A percentile compares a stretch with the other conserved stretches of the same genome.
Conservation (phyloP, 1,140 invertebrate genomes). For the Probaryconus sp. region DNA sequence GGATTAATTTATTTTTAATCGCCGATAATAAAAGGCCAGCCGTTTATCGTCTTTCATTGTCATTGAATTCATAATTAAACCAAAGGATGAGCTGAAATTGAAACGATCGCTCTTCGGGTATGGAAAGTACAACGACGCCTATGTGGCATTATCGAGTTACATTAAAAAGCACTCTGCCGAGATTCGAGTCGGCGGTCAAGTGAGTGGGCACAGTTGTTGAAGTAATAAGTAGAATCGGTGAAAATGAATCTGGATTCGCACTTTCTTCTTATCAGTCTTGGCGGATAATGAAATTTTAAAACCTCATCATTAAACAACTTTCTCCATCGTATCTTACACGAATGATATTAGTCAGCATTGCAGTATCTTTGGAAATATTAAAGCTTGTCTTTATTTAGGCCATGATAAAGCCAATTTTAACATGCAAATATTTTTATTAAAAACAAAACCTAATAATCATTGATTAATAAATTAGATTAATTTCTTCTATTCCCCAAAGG, state of each 20-base stretch:
- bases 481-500: too few species aligned
- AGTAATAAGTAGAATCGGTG: conserved; percentile 58
- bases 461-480: too few species aligned
- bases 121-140: conserved; percentile 19
- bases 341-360: conserved; percentile 3
- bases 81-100: conserved; percentile 26
- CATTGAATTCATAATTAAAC: conserved; percentile 24
- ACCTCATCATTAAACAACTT: conserved; percentile 49
- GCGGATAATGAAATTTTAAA: conserved; percentile 51
- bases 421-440: too few species aligned
- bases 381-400: too few species aligned
- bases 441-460: too few species aligned
- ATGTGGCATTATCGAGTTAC: conserved; percentile 50
- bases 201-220: conserved; percentile 46
- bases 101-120: conserved; percentile 25
- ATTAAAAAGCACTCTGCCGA: conserved; percentile 59
- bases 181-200: conserved; percentile 48
- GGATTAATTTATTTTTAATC: conserved; percentile 12
- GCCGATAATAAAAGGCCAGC: conserved; percentile 8
- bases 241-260: conserved; percentile 53
- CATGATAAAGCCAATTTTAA: too few species aligned
- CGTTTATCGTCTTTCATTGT: conserved; percentile 8
- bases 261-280: conserved; percentile 54
- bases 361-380: conserved; percentile 3
- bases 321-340: conserved; percentile 8